Percentiles rank a stretch among this genome's conserved stretches.
phyloP scores from a whole-genome alignment of 2,797 vertebrate genomes.

The Benthosema pterotum region DNA sequence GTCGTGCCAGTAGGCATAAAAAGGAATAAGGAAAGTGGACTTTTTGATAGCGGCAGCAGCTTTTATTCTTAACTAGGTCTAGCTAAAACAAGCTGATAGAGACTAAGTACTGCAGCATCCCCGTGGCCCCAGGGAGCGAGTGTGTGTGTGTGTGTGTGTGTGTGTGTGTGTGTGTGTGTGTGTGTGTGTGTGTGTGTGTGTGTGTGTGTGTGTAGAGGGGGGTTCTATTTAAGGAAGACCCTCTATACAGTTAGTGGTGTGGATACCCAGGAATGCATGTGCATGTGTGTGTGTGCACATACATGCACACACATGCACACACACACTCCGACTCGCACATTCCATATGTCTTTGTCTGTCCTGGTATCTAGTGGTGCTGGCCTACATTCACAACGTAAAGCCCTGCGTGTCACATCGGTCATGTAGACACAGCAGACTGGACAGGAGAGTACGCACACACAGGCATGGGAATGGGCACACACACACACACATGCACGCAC shows the following conservation, averaged over 20 bases:
- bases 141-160: not conserved
- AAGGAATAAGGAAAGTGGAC: too few relatives aligned
- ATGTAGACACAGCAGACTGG: slow-evolving; percentile 7
- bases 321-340: not conserved
- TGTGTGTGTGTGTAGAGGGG: not conserved
- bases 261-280: too few relatives aligned
- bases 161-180: slow-evolving; percentile 5
- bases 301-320: not conserved
- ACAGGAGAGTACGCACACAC: not conserved
- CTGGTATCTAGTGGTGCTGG: not conserved
- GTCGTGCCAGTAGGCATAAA: slow-evolving; percentile 1
- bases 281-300: too few relatives aligned
- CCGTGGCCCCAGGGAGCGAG: slow-evolving; percentile 30
- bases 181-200: slow-evolving; percentile 12
- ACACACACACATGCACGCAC: too few relatives aligned
- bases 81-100: slow-evolving; percentile 26
- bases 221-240: slow-evolving; percentile 19
- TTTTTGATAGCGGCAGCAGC: not conserved
- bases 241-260: not conserved
- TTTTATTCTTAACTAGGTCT: slow-evolving; percentile 14
- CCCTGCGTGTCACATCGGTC: slow-evolving; percentile 12
- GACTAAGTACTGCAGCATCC: slow-evolving; percentile 36
- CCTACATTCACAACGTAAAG: slow-evolving; percentile 25
- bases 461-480: too few relatives aligned
- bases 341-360: not conserved